Base-by-base conservation (phyloP, 2,888 invertebrate species). In the Ormyrus thymus region DNA sequence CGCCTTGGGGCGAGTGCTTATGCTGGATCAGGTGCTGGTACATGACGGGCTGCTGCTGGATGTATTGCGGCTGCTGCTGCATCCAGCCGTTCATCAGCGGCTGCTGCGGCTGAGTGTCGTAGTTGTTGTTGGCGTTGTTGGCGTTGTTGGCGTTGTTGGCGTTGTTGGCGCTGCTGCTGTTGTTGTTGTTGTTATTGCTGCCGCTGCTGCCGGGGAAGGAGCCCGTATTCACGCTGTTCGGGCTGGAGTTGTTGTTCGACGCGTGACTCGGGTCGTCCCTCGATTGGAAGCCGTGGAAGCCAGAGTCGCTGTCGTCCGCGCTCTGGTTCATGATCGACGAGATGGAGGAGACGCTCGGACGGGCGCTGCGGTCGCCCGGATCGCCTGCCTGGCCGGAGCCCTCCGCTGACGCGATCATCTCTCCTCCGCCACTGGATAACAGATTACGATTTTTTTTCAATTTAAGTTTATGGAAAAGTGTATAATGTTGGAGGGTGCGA, bases 241-340 rank as follows among this genome's bases (percentile, higher is more conserved):
- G 88, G 66, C 88, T 89, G 50, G 88, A 88, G 74, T 89, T 88
- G 79, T 88, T 87, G 82, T 89, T 89, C n/a, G 88, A 87, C 4
- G 87, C 87, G 83, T 89, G 87, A 71, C 87, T 88, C 2, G 88
- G 89, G 29, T 89, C 89, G 74, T 88, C 88, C 11, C 88, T 84
- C 6, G 88, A 87, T 78, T 88, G 88, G 68, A 89, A 89, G 9
- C 90, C 90, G 75, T 90, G 90, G 82, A 91, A 91, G 8, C 91
- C 91, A 0, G 89, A 89, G 81, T 91, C 91, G 78, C 90, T 90
- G 82, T 90, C 91, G 82, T 91, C 91, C 11, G 89, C 89, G 74
- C 89, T 90, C 77, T 89, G 87, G 79, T 89, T 89, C 71, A 89
- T 83, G 61, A 88, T 86, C 64, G 90, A 90, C 0, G 89, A 89